A percentile compares a stretch with the other conserved stretches of the same genome.
Evolutionary conservation across 2,888 invertebrate species (phyloP).

Genomic region (Palloptera scutellata): DNA sequence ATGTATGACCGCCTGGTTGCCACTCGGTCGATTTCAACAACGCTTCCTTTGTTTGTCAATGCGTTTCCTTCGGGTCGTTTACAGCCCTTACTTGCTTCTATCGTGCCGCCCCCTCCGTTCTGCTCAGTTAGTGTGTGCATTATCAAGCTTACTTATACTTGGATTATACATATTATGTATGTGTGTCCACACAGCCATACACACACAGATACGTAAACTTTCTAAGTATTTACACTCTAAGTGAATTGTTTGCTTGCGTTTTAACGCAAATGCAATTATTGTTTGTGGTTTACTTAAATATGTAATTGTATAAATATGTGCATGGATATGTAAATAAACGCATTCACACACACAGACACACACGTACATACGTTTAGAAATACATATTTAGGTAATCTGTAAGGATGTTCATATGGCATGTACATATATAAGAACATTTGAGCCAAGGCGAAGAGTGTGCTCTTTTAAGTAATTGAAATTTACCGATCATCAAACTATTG

Average conservation of each 20-base stretch:
- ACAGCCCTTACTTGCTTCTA: too few species aligned
- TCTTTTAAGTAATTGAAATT: too few species aligned
- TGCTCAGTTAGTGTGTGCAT: too few species aligned
- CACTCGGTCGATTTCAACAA: not conserved
- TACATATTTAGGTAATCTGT: too few species aligned
- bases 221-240: conserved; percentile 53
- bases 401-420: too few species aligned
- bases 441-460: too few species aligned
- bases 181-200: not conserved
- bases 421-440: not conserved
- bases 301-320: conserved; percentile 12
- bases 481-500: too few species aligned
- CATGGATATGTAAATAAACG: not conserved
- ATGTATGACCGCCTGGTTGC: not conserved
- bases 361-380: not conserved
- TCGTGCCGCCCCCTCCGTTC: too few species aligned
- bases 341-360: not conserved
- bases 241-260: conserved; percentile 56
- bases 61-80: conserved; percentile 17
- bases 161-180: not conserved
- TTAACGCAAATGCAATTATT: conserved; percentile 56
- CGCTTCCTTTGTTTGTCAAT: not conserved
- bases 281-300: conserved; percentile 33
- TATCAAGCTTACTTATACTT: not conserved
- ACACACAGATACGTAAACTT: conserved; percentile 28